Evolutionary conservation across 1,140 invertebrate species (phyloP), one percentile per base, ranked within the genome.

Genomic region (Zaprionus inermis): DNA sequence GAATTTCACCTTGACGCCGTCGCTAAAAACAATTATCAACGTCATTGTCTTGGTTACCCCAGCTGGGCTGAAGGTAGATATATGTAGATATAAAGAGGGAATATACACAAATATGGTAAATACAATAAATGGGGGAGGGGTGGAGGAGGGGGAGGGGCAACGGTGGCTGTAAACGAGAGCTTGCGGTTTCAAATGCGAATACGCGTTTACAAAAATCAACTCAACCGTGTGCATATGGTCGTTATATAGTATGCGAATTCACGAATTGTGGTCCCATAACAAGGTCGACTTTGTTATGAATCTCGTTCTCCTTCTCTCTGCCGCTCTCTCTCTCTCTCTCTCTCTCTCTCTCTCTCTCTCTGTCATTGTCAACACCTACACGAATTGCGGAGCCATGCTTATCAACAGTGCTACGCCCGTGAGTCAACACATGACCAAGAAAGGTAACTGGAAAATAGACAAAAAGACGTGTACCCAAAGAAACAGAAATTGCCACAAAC

Each of bases 351-450:
- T 44, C 4, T 49, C 18, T 11, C 6, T n/a, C 46, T 34, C 54
- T 56, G n/a, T 38, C 22, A 51, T 51, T 70, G 54, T 71, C 72
- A 55, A 75, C 72, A 75, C 72, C 72, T 75, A 75, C 72, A 75
- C 72, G 67, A 18, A 38, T 64, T 52, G 67, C 28, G 67, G 66
- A 70, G 46, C 66, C 11, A 34, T 72, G 82, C 79, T 89, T 86
- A 86, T 86, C 84, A 86, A 79, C 76, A 32, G 60, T 60, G 65
- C 56, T 34, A 76, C 64, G 66, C 63, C 84, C 66, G 63, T 86
- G 83, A 86, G 76, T 86, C 83, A 88, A 77, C 86, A 67, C 83
- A 86, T 89, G 83, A 79, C 83, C 83, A 86, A 82, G 83, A 86
- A 86, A 74, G 83, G 83, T 83, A 86, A 83, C 72, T 70, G 68